phyloP scores from a whole-genome alignment of 2,888 invertebrate species.

The Osedax frankpressi region DNA sequence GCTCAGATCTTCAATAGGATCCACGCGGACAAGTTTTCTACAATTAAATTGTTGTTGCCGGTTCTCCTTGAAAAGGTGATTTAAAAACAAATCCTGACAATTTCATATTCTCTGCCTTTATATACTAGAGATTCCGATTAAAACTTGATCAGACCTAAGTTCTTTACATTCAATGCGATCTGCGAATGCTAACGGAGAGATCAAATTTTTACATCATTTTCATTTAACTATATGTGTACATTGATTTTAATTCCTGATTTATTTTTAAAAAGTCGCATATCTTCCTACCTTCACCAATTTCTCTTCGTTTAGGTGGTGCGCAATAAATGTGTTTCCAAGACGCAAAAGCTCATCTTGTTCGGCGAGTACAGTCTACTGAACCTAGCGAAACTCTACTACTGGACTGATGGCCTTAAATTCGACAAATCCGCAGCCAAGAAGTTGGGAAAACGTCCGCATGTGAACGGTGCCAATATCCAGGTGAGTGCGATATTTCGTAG shows the following conservation, averaged over 20 bases:
- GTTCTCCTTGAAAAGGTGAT: neutral
- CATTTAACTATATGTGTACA: too few species aligned
- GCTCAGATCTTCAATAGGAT: neutral
- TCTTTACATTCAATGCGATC: too few species aligned
- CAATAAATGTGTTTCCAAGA: neutral
- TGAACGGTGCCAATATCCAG: neutral
- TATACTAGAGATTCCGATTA: too few species aligned
- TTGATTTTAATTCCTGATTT: too few species aligned
- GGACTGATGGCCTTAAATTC: neutral
- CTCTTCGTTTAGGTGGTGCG: neutral
- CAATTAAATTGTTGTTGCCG: neutral
- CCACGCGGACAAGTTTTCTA: neutral
- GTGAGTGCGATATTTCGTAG: too few species aligned
- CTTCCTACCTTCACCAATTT: too few species aligned
- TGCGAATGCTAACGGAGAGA: too few species aligned
- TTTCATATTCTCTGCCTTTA: too few species aligned
- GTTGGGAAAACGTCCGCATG: neutral
- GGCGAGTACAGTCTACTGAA: neutral
- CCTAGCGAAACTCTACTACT: neutral
- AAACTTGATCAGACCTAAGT: too few species aligned
- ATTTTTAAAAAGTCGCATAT: too few species aligned
- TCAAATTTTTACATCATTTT: too few species aligned
- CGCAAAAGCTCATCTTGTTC: neutral
- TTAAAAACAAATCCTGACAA: too few species aligned
- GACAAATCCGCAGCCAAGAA: neutral